A percentile compares a stretch with the other conserved stretches of the same genome.
Conservation (phyloP, 2,888 invertebrate genomes). For the Leptothorax acervorum region DNA sequence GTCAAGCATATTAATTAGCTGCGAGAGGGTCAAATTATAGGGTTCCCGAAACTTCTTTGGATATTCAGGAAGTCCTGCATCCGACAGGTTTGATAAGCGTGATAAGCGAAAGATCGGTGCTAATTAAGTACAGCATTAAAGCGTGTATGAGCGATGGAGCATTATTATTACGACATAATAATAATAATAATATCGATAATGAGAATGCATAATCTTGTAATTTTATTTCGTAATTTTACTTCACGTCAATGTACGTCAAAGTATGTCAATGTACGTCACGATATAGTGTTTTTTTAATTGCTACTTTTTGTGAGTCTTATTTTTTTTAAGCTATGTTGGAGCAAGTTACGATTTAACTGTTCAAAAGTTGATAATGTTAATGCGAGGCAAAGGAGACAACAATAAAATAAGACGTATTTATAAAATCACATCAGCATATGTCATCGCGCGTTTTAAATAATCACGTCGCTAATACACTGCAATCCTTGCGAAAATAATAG, state of each 20-base stretch:
- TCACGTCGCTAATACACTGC: not conserved
- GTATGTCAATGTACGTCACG: not conserved
- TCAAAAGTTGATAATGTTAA: not conserved
- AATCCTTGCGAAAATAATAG: not conserved
- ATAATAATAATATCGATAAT: not conserved
- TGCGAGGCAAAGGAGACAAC: not conserved
- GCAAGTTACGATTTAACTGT: not conserved
- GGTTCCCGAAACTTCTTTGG: not conserved
- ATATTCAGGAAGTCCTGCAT: not conserved
- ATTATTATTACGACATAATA: constrained; percentile 1
- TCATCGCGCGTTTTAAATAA: constrained; percentile 1
- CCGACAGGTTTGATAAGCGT: not conserved
- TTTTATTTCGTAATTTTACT: constrained; percentile 4
- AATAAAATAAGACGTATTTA: constrained; percentile 2
- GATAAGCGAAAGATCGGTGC: not conserved
- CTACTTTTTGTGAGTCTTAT: not conserved
- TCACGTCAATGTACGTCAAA: no score
- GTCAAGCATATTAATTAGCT: constrained; percentile 4
- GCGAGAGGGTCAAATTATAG: constrained; percentile 5
- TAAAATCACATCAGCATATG: not conserved
- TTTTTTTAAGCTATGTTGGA: not conserved
- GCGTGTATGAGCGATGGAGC: not conserved
- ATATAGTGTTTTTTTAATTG: not conserved
- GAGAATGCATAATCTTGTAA: not conserved
- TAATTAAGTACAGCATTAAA: not conserved